A percentile compares a stretch with the other conserved stretches of the same genome.
phyloP scores from a whole-genome alignment of 1,140 invertebrate genomes.

The Magallana gigas region DNA sequence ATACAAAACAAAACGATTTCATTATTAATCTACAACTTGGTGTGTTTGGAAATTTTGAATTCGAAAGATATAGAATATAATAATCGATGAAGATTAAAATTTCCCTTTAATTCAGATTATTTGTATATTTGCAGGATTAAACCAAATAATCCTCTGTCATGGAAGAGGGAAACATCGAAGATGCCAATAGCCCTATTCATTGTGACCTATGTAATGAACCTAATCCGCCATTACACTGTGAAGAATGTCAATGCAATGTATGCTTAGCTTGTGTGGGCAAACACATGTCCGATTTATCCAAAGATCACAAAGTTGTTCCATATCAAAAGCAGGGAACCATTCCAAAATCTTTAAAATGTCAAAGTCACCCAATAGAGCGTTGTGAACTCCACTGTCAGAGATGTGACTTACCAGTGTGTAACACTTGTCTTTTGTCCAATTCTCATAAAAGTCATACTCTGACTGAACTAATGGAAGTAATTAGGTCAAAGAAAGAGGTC shows the following conservation, averaged over 20 bases:
- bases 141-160: too few species aligned
- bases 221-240: background rate
- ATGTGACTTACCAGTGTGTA: background rate
- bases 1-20: too few species aligned
- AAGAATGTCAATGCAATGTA: background rate
- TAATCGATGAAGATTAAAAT: too few species aligned
- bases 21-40: too few species aligned
- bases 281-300: background rate
- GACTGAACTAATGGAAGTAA: background rate
- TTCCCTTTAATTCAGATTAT: too few species aligned
- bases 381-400: constrained; percentile 1
- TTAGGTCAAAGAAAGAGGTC: background rate
- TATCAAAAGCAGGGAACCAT: background rate
- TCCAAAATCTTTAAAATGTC: background rate
- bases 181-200: too few species aligned
- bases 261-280: background rate
- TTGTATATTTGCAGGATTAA: too few species aligned
- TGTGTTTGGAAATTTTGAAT: too few species aligned
- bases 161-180: too few species aligned
- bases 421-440: background rate
- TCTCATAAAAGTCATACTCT: background rate
- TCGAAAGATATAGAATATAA: too few species aligned
- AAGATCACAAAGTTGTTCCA: background rate
- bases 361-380: background rate
- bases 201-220: background rate